Evolutionary conservation across 2,797 vertebrate species (phyloP).

Genomic region (Melanotaenia parkinsoni): DNA sequence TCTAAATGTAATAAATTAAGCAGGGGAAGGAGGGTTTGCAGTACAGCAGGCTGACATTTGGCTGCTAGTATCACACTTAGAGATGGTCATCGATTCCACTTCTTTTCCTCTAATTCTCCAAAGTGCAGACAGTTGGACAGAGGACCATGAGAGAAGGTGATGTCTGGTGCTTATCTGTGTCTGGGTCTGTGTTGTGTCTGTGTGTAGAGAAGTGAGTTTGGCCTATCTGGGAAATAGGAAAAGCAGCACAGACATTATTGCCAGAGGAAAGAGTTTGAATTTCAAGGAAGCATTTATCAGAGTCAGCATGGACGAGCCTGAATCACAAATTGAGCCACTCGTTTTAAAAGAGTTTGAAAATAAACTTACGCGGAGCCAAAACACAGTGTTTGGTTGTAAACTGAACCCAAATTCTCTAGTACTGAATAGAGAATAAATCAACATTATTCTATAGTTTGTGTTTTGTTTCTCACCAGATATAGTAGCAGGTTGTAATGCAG

Average conservation of each 20-base stretch:
- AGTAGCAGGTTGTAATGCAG: not conserved
- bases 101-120: conserved; percentile 22
- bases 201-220: conserved; percentile 8
- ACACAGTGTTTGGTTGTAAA: not conserved
- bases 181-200: conserved; percentile 32
- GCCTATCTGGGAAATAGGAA: conserved; percentile 21
- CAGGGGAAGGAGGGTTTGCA: conserved; percentile 84
- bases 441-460: too few species aligned
- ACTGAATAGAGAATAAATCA: too few species aligned
- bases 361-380: not conserved
- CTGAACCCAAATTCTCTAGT: not conserved
- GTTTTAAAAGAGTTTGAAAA: not conserved
- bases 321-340: conserved; percentile 5
- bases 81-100: conserved; percentile 59
- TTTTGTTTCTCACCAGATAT: too few species aligned
- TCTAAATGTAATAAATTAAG: conserved; percentile 97
- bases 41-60: conserved; percentile 54
- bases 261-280: conserved; percentile 27
- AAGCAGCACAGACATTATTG: conserved; percentile 36
- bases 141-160: conserved; percentile 37
- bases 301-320: conserved; percentile 6
- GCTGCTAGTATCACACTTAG: conserved; percentile 52
- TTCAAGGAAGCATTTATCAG: conserved; percentile 33
- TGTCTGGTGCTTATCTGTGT: conserved; percentile 42
- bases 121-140: conserved; percentile 24